Percentiles rank a stretch among this genome's conserved stretches.
phyloP scores from a whole-genome alignment of 1,140 invertebrate genomes.

The Plectrocnemia conspersa region DNA sequence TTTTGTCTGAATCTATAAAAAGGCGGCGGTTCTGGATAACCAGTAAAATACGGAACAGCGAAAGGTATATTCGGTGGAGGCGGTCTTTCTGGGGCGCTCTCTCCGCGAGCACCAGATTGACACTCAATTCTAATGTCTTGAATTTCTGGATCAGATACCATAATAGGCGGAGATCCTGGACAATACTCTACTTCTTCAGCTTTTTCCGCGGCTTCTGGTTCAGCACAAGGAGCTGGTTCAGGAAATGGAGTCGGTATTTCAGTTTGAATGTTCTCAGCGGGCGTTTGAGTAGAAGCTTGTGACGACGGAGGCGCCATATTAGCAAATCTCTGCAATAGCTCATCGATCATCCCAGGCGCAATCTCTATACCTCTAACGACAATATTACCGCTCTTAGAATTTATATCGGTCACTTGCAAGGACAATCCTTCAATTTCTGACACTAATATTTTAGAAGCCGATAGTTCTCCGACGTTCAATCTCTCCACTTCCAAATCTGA shows the following conservation, averaged over 20 bases:
- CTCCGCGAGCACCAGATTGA: slow-evolving; percentile 5
- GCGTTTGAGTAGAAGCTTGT: slow-evolving; percentile 14
- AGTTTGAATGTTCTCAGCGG: background rate
- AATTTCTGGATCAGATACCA: too few relatives aligned
- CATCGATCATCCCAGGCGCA: slow-evolving; percentile 58
- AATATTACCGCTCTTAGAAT: slow-evolving; percentile 58
- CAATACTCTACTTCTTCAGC: too few relatives aligned
- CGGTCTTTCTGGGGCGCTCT: slow-evolving; percentile 52
- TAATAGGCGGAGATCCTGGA: too few relatives aligned
- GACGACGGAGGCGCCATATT: slow-evolving; percentile 42
- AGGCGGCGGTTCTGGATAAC: slow-evolving; percentile 44
- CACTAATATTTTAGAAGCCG: slow-evolving; percentile 70
- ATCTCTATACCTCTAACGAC: slow-evolving; percentile 61
- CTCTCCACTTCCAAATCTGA: slow-evolving; percentile 71
- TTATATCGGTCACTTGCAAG: slow-evolving; percentile 63
- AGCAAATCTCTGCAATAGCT: slow-evolving; percentile 54
- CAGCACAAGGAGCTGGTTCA: background rate
- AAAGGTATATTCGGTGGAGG: slow-evolving; percentile 52
- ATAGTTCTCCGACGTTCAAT: slow-evolving; percentile 67
- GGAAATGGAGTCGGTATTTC: background rate
- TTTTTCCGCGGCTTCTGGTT: slow-evolving; percentile 6
- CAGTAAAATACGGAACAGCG: slow-evolving; percentile 9
- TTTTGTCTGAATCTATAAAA: slow-evolving; percentile 46
- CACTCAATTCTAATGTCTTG: background rate
- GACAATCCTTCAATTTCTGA: slow-evolving; percentile 72